Percentiles rank a stretch among this genome's conserved stretches.
These are phyloP conservation scores for Rhopilema esculentum DNA, from an alignment of 30 jellyfish, hydroid and myxozoan species.

Conservation along the genomic window DNA sequence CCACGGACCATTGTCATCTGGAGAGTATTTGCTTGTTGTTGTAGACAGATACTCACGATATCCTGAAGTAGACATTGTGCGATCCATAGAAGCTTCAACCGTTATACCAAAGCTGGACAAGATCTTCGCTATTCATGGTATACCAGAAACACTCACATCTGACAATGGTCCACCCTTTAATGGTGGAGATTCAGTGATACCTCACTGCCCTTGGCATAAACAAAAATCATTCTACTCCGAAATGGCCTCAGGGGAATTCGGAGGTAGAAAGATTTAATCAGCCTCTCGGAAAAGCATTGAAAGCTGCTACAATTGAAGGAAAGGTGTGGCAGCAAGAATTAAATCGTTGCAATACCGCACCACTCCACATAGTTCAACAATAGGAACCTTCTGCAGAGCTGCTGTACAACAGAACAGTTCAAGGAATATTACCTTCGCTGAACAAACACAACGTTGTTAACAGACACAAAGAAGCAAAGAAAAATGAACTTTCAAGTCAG, in stretches of 20 bases:
- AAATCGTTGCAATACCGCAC: slow-evolving; percentile 29
- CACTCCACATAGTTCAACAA: background rate
- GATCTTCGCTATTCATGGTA: slow-evolving; percentile 38
- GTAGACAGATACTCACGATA: slow-evolving; percentile 29
- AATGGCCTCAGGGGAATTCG: slow-evolving; percentile 63
- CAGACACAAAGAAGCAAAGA: background rate
- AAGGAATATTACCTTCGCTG: background rate
- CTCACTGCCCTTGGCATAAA: slow-evolving; percentile 16
- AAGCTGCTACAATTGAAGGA: slow-evolving; percentile 50
- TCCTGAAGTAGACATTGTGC: slow-evolving; percentile 65
- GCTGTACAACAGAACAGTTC: background rate
- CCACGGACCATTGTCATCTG: slow-evolving; percentile 53
- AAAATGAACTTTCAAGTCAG: background rate
- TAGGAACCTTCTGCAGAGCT: too few species aligned
- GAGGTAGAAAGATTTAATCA: slow-evolving; percentile 37
- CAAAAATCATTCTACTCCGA: slow-evolving; percentile 8
- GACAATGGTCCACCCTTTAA: slow-evolving; percentile 71
- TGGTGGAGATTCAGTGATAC: slow-evolving; percentile 43
- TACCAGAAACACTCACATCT: slow-evolving; percentile 10
- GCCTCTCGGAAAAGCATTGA: slow-evolving; percentile 43
- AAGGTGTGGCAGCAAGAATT: slow-evolving; percentile 68
- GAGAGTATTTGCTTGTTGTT: slow-evolving; percentile 62
- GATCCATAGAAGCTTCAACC: slow-evolving; percentile 42
- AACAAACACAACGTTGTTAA: background rate
- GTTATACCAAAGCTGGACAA: slow-evolving; percentile 35